Evolutionary conservation across 1,140 invertebrate genomes (phyloP).

Genomic region (Brachionus sp.): DNA sequence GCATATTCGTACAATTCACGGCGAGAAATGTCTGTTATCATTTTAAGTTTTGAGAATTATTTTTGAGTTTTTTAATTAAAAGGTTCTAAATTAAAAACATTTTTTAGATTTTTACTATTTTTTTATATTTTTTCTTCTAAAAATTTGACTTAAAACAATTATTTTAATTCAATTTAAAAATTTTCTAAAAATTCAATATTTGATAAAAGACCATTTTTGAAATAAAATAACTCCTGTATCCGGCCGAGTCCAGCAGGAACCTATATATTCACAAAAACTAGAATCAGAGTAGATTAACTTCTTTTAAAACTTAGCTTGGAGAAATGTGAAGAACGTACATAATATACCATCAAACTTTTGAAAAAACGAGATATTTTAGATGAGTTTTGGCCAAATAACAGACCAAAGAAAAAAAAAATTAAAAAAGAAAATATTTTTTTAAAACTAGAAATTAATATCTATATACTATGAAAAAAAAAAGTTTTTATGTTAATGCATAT

Average conservation of each 20-base stretch:
- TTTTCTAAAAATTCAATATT: conserved; percentile 4
- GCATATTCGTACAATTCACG: too few relatives aligned
- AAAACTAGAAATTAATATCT: not conserved
- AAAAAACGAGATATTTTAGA: conserved; percentile 5
- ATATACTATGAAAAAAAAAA: conserved; percentile 2
- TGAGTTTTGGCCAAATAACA: not conserved
- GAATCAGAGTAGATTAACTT: not conserved
- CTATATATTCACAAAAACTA: not conserved
- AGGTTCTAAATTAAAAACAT: not conserved
- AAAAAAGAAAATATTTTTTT: not conserved
- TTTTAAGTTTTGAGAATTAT: too few relatives aligned
- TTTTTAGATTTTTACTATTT: conserved; percentile 6
- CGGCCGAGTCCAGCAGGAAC: not conserved
- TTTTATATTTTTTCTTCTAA: not conserved
- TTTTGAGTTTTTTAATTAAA: too few relatives aligned
- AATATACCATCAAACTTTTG: not conserved
- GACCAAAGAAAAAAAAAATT: not conserved
- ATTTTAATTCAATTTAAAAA: conserved; percentile 7
- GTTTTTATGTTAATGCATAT: not conserved
- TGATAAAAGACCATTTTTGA: not conserved
- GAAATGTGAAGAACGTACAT: not conserved
- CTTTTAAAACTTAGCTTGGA: not conserved
- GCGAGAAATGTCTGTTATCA: too few relatives aligned
- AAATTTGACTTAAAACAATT: not conserved
- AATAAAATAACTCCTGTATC: not conserved